These are phyloP conservation scores for Drosophila sproati DNA, from an alignment of 1,140 invertebrate genomes.

Conservation along the genomic window DNA sequence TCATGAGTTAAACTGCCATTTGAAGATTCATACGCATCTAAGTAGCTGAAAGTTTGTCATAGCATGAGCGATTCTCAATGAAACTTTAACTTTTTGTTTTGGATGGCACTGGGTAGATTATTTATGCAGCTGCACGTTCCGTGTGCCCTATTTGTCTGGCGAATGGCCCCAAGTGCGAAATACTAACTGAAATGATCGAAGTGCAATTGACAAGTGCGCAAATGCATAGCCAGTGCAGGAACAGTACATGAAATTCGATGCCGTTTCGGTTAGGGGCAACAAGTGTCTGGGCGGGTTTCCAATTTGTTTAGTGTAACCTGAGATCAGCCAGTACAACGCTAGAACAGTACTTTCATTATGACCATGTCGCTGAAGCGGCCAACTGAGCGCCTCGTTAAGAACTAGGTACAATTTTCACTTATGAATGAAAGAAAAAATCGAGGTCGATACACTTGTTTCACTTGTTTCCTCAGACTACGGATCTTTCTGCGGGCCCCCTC, in stretches of 20 bases:
- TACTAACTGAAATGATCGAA: slow-evolving; percentile 46
- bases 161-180: slow-evolving; percentile 40
- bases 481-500: slow-evolving; percentile 2
- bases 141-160: slow-evolving; percentile 54
- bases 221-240: slow-evolving; percentile 66
- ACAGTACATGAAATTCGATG: slow-evolving; percentile 69
- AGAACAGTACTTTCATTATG: slow-evolving; percentile 17
- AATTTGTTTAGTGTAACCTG: slow-evolving; percentile 50
- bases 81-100: slow-evolving; percentile 1
- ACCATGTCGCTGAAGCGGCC: neutral
- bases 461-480: neutral
- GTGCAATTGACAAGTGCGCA: slow-evolving; percentile 79
- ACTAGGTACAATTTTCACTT: slow-evolving; percentile 25
- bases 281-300: slow-evolving; percentile 53
- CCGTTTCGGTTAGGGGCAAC: slow-evolving; percentile 43
- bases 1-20: neutral
- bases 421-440: slow-evolving; percentile 56
- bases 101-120: slow-evolving; percentile 25
- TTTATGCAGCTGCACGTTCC: slow-evolving; percentile 80
- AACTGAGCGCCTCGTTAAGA: slow-evolving; percentile 23
- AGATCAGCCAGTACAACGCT: slow-evolving; percentile 27
- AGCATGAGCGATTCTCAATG: slow-evolving; percentile 26
- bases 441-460: slow-evolving; percentile 74
- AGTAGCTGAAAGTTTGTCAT: slow-evolving; percentile 1
- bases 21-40: slow-evolving; percentile 20